Percentiles rank a stretch among this genome's conserved stretches.
These are phyloP conservation scores for Callaeas wilsoni DNA, from an alignment of 2,113 vertebrate species.

Conservation along the genomic window DNA sequence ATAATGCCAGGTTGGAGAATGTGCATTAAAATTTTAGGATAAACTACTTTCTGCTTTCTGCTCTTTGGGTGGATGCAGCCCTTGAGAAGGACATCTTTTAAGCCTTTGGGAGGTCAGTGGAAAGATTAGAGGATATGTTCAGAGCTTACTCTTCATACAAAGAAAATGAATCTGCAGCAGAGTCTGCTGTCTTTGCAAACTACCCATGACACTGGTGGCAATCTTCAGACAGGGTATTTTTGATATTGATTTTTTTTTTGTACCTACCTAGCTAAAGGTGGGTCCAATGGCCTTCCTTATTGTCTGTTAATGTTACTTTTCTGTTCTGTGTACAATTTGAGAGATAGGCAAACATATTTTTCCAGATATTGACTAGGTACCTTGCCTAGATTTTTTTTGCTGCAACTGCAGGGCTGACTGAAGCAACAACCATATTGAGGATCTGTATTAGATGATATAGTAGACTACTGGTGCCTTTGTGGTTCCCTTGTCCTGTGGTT, in stretches of 20 bases:
- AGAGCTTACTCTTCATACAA: neutral
- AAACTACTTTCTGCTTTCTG: fast-evolving
- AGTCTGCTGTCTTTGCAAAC: neutral
- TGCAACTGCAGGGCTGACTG: neutral
- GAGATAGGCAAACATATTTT: neutral
- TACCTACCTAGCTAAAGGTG: fast-evolving
- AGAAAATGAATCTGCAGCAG: neutral
- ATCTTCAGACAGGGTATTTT: neutral
- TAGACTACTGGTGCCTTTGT: neutral
- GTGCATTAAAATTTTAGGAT: neutral
- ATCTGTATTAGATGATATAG: neutral
- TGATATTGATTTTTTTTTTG: neutral
- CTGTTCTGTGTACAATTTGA: neutral
- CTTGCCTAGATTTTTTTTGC: neutral
- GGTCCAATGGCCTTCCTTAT: neutral
- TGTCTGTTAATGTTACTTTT: neutral
- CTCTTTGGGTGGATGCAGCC: neutral
- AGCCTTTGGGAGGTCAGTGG: neutral
- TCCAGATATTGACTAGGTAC: neutral
- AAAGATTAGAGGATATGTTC: neutral
- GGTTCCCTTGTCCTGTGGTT: neutral
- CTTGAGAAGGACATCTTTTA: neutral
- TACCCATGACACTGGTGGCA: neutral
- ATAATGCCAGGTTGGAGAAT: neutral
- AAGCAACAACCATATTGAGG: neutral